Evolutionary conservation across 1,140 invertebrate genomes (phyloP), one percentile per base, ranked within the genome.

Genomic region (Globodera rostochiensis): DNA sequence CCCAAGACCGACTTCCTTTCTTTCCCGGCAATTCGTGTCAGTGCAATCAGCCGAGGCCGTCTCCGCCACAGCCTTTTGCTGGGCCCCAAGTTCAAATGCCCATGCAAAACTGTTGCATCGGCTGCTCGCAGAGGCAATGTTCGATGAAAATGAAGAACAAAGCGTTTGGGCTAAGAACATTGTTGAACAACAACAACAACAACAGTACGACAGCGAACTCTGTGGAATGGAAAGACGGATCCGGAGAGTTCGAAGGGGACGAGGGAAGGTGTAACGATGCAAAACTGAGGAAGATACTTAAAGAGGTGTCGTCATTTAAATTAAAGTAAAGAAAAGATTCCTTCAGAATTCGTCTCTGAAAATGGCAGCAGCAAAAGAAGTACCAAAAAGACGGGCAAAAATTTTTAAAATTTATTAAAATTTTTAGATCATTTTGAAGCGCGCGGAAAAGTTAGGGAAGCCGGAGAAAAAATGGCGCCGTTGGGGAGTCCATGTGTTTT

Each of bases 301-400:
- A 53, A 80, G 71, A 80, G 67, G 78, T 79, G 9, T 19, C 4
- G 7, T 45, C 73, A 73, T 82, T 84, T 21, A 25, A 6, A 36
- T 21, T 13, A 15, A 36, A 0, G 11, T 60, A 21, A 50, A 64
- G 1, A 0, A 21, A 66, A 67, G 25, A 15, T 57, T 46, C 13
- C 60, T 82, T 79, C 66, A 82, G 81, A 70, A 79, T 71, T 73
- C 60, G 11, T 25, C 49, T 4, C 11, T 83, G 36, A 74, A 75
- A 15, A 80, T 80, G 79, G 75, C 64, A 46, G 50, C 47, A 36
- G 79, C 79, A 45, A 80, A 80, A 46, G 70, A 74, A 67, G 79
- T 74, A 6, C n/a, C 57, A 60, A 77, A 15, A 25, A 7, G 47
- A 25, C 5, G 47, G 67, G 53, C 50, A 36, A 75, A 21, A 53